Conservation (phyloP, 2,888 invertebrate genomes). For the Lasioglossum malachurum region DNA sequence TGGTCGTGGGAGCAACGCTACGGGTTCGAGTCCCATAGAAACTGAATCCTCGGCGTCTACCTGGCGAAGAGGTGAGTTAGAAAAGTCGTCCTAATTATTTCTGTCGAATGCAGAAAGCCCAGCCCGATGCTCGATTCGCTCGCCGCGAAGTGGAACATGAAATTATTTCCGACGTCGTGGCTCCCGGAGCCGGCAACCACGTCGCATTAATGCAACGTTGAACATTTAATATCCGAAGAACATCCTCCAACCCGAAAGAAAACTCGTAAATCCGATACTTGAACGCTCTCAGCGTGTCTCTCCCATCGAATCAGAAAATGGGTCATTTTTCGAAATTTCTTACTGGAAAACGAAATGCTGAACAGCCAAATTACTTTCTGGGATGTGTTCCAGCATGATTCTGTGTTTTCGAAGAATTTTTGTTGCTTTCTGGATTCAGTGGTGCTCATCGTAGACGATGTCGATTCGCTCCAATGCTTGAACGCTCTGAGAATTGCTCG, state of each 20-base stretch:
- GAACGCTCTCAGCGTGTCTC: not conserved
- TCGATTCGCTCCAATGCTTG: not conserved
- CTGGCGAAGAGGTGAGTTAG: not conserved
- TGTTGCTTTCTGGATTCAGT: not conserved
- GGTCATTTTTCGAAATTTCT: not conserved
- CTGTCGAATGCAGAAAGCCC: constrained; percentile 13
- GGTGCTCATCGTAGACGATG: not conserved
- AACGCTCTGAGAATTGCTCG: not conserved
- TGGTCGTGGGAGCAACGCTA: not conserved
- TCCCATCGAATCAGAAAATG: not conserved
- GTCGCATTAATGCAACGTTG: constrained; percentile 5
- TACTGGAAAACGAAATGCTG: not conserved
- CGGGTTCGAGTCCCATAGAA: not conserved
- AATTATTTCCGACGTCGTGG: not conserved
- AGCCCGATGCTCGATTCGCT: not conserved
- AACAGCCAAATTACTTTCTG: not conserved
- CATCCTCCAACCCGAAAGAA: not conserved
- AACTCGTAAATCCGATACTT: not conserved
- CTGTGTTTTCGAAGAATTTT: not conserved
- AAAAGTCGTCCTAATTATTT: constrained; percentile 24
- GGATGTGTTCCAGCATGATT: not conserved
- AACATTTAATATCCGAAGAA: constrained; percentile 2
- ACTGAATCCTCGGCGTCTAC: not conserved
- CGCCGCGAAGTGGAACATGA: constrained; percentile 7
- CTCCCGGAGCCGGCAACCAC: not conserved